Evolutionary conservation across 64 coral and sea anemone genomes (phyloP).

Genomic region (Actinia tenebrosa): DNA sequence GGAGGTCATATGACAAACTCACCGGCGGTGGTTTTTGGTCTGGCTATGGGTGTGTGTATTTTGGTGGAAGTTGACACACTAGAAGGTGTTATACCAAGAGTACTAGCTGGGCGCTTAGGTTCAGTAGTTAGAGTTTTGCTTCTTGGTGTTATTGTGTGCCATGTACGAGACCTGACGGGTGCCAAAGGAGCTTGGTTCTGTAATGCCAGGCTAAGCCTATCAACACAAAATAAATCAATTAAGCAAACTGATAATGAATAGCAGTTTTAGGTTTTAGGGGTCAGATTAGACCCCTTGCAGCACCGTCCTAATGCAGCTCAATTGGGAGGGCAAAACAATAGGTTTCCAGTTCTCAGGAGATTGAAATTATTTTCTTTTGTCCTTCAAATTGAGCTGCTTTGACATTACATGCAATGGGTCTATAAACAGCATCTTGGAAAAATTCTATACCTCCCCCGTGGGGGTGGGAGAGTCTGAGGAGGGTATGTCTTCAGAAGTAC

Average conservation of each 20-base stretch:
- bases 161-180: slow-evolving; percentile 64
- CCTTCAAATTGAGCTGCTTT: no score
- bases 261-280: no score
- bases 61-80: slow-evolving; percentile 20
- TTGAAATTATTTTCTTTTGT: no score
- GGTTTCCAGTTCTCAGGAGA: no score
- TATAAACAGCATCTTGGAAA: no score
- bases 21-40: slow-evolving; percentile 85
- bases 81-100: slow-evolving; percentile 54
- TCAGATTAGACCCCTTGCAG: no score
- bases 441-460: no score
- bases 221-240: background rate
- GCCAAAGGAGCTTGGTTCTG: slow-evolving; percentile 57
- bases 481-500: background rate
- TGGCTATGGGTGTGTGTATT: slow-evolving; percentile 54
- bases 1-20: background rate
- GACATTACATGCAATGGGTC: no score
- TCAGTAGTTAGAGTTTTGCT: slow-evolving; percentile 16
- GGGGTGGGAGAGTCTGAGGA: no score
- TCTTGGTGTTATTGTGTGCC: slow-evolving; percentile 40
- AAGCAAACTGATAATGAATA: background rate
- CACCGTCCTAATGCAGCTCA: no score
- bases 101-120: slow-evolving; percentile 63
- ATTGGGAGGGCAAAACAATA: no score
- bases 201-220: slow-evolving; percentile 67